Evolutionary conservation across 2,113 vertebrate species (phyloP).

Genomic region (Varanus salvator): DNA sequence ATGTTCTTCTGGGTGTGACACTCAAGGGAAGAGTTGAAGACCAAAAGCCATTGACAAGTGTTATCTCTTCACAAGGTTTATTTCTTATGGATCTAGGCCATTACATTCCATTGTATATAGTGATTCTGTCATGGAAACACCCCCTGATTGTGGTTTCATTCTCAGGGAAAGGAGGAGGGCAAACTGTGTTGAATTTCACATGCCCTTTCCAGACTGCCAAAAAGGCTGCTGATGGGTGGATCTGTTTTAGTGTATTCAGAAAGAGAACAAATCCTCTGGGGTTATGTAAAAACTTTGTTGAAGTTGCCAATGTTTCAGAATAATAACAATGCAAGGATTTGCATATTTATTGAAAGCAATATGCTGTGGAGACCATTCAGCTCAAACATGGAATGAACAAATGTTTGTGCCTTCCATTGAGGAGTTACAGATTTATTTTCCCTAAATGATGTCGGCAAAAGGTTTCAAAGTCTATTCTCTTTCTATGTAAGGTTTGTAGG

Average conservation of each 20-base stretch:
- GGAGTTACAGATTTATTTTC: constrained; percentile 38
- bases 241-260: constrained; percentile 63
- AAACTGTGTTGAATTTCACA: constrained; percentile 49
- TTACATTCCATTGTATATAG: constrained; percentile 38
- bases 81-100: constrained; percentile 14
- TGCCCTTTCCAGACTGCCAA: constrained; percentile 60
- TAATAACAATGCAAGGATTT: constrained; percentile 74
- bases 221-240: constrained; percentile 67
- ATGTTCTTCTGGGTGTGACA: not conserved
- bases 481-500: constrained; percentile 42
- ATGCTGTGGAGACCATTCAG: constrained; percentile 63
- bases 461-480: constrained; percentile 52
- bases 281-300: constrained; percentile 72
- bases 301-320: constrained; percentile 72
- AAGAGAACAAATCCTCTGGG: constrained; percentile 58
- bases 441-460: constrained; percentile 61
- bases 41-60: not conserved
- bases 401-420: constrained; percentile 56
- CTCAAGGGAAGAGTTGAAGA: not conserved
- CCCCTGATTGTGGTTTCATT: not conserved
- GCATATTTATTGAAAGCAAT: constrained; percentile 78
- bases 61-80: constrained; percentile 33
- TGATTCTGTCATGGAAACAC: constrained; percentile 37
- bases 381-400: constrained; percentile 67
- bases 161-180: constrained; percentile 38